Evolutionary conservation across 2,888 invertebrate species (phyloP).

Genomic region (Eubasilissa splendida): DNA sequence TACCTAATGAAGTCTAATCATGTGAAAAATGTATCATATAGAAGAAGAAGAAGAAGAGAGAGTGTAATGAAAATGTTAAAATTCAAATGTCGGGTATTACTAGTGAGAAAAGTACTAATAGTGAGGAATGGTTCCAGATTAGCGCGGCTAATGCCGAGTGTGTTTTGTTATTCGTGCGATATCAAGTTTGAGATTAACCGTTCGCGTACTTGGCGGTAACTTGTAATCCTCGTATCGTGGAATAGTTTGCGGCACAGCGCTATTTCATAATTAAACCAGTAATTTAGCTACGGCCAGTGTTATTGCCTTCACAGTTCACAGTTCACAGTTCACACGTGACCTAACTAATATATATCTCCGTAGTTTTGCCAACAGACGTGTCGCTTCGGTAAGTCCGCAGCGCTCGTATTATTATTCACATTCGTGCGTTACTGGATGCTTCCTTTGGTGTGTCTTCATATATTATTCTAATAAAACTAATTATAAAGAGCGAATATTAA

Average conservation of each 20-base stretch:
- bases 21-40: too few relatives aligned
- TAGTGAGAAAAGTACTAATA: background rate
- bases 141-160: constrained; percentile 3
- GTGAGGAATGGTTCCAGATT: background rate
- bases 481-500: too few relatives aligned
- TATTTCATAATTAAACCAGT: constrained; percentile 31
- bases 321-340: background rate
- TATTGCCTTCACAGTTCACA: background rate
- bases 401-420: too few relatives aligned
- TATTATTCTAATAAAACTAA: too few relatives aligned
- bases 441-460: too few relatives aligned
- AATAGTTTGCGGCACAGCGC: background rate
- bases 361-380: too few relatives aligned
- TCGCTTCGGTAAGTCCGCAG: too few relatives aligned
- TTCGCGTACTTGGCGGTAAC: background rate
- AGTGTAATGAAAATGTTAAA: too few relatives aligned
- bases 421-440: too few relatives aligned
- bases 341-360: background rate
- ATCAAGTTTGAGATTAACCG: constrained; percentile 16
- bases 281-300: constrained; percentile 27
- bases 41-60: too few relatives aligned
- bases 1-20: too few relatives aligned
- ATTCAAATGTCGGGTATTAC: too few relatives aligned
- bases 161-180: background rate
- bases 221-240: constrained; percentile 10